Percentiles rank a stretch among this genome's conserved stretches.
Conservation (phyloP, 2,113 vertebrate species). For the Leucopsar rothschildi region DNA sequence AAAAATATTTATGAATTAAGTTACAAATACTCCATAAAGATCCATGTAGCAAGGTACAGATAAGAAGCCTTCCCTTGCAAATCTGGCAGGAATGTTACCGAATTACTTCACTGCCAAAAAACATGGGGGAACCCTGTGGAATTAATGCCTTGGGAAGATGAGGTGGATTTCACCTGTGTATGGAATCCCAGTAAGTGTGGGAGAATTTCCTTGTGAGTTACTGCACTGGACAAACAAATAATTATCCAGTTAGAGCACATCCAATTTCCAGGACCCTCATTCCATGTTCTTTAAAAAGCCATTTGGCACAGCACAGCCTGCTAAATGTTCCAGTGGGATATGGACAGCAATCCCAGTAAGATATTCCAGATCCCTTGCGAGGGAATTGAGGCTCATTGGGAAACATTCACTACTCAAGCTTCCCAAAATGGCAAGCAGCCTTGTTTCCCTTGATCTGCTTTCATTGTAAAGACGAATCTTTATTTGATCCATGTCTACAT, state of each 20-base stretch:
- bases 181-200: not conserved
- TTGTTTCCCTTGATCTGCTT: not conserved
- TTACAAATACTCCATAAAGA: not conserved
- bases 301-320: not conserved
- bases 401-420: not conserved
- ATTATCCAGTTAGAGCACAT: not conserved
- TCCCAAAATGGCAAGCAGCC: not conserved
- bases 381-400: not conserved
- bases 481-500: not conserved
- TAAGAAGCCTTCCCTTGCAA: not conserved
- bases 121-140: not conserved
- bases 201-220: slow-evolving; percentile 10
- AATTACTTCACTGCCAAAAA: not conserved
- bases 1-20: not conserved
- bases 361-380: not conserved
- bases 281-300: not conserved
- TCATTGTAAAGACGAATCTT: not conserved
- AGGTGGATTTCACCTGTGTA: not conserved
- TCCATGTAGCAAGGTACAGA: not conserved
- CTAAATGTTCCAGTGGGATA: not conserved
- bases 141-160: not conserved
- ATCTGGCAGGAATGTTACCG: not conserved
- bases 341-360: not conserved
- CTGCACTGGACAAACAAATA: not conserved
- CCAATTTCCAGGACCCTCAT: not conserved